Percentiles rank a stretch among this genome's conserved stretches.
These are phyloP conservation scores for Leptatherina wallacei DNA, from an alignment of 2,797 vertebrate genomes.

Conservation along the genomic window DNA sequence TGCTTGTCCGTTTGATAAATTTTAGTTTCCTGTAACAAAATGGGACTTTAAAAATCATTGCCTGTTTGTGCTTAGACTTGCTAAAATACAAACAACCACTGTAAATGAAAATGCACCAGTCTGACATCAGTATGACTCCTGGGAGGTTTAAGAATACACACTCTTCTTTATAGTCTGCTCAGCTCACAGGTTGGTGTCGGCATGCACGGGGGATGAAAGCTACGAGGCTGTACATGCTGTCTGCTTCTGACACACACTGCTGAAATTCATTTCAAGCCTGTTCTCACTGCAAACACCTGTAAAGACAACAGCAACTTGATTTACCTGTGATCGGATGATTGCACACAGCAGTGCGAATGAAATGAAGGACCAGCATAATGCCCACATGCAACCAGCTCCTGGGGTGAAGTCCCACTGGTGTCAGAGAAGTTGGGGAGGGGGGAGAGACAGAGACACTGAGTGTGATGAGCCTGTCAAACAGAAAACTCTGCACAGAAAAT, in stretches of 20 bases:
- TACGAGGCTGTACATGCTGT: constrained; percentile 8
- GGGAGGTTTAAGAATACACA: constrained; percentile 28
- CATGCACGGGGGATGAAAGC: constrained; percentile 40
- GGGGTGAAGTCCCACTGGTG: constrained; percentile 87
- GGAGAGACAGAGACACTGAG: constrained; percentile 15
- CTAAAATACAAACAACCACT: constrained; percentile 13
- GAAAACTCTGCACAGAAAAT: constrained; percentile 41
- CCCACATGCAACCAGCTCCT: constrained; percentile 73
- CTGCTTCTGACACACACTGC: constrained; percentile 17
- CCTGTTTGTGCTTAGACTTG: constrained; percentile 16
- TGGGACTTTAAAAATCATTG: neutral
- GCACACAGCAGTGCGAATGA: constrained; percentile 82
- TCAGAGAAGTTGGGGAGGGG: neutral
- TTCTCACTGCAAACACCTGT: constrained; percentile 22
- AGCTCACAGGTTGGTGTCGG: constrained; percentile 41
- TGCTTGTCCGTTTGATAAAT: constrained; percentile 3
- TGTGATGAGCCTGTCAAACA: constrained; percentile 50
- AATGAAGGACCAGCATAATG: constrained; percentile 72
- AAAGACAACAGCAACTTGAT: constrained; percentile 27
- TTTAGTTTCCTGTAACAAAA: constrained; percentile 1
- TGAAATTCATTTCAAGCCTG: constrained; percentile 26
- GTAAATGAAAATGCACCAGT: constrained; percentile 43
- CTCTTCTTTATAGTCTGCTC: constrained; percentile 55
- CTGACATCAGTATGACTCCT: constrained; percentile 41
- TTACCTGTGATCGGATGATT: constrained; percentile 82